phyloP scores from a whole-genome alignment of 1,140 invertebrate species.

The Rhopalosiphum padi region DNA sequence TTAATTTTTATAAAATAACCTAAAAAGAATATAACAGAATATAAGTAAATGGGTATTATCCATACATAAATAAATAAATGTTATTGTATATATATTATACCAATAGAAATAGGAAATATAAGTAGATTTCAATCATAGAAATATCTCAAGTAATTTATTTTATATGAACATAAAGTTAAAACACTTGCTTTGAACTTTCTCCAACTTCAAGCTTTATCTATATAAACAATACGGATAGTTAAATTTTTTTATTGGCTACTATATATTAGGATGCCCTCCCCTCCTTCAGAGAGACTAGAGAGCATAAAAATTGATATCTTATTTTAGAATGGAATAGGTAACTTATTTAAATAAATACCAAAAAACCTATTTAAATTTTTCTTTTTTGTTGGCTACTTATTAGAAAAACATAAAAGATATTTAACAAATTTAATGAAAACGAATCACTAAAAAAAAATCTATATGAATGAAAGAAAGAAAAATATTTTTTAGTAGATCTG shows the following conservation, averaged over 20 bases:
- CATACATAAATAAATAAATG: neutral
- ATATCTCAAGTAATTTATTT: neutral
- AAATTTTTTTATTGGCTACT: slow-evolving; percentile 33
- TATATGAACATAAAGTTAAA: slow-evolving; percentile 19
- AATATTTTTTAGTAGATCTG: neutral
- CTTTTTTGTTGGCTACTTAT: too few species aligned
- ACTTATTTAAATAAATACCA: neutral
- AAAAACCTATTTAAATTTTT: neutral
- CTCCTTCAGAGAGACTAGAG: neutral
- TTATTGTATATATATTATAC: neutral
- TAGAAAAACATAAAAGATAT: neutral
- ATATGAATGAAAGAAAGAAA: too few species aligned
- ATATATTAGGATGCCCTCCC: neutral
- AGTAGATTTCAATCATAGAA: neutral
- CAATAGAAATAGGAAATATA: neutral
- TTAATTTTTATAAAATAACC: neutral
- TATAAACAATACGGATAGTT: slow-evolving; percentile 10
- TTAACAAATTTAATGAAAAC: too few species aligned
- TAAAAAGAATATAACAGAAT: neutral
- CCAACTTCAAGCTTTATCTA: slow-evolving; percentile 27
- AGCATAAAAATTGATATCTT: neutral
- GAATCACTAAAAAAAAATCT: too few species aligned
- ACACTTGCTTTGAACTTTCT: slow-evolving; percentile 16
- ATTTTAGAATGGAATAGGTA: neutral
- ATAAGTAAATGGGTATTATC: neutral